These are phyloP conservation scores for Zeuzera pyrina DNA, from an alignment of 2,888 invertebrate genomes.

Conservation along the genomic window DNA sequence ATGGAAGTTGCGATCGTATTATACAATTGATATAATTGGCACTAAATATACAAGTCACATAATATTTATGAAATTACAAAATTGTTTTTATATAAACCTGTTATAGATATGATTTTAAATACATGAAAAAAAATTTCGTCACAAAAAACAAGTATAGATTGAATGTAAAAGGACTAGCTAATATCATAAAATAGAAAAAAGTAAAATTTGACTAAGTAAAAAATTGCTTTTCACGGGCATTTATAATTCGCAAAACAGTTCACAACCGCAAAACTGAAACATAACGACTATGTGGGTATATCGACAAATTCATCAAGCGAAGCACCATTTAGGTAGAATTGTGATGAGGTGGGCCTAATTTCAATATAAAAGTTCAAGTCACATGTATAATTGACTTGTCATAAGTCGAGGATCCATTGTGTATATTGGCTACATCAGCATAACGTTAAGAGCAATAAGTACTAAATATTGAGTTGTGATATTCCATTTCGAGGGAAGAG, in stretches of 20 bases:
- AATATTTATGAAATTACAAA: slow-evolving; percentile 60
- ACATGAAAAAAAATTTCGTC: too few relatives aligned
- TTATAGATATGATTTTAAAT: too few relatives aligned
- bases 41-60: slow-evolving; percentile 64
- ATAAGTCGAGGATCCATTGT: slow-evolving; percentile 16
- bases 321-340: slow-evolving; percentile 45
- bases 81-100: too few relatives aligned
- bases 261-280: slow-evolving; percentile 48
- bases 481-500: too few relatives aligned
- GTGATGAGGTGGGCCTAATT: slow-evolving; percentile 30
- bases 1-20: slow-evolving; percentile 42
- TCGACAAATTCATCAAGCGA: slow-evolving; percentile 44
- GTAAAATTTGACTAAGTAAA: too few relatives aligned
- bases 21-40: slow-evolving; percentile 54
- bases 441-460: too few relatives aligned
- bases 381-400: slow-evolving; percentile 13
- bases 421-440: slow-evolving; percentile 4
- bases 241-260: slow-evolving; percentile 46
- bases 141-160: too few relatives aligned
- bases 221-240: too few relatives aligned
- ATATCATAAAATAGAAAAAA: too few relatives aligned
- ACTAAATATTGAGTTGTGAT: too few relatives aligned
- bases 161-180: too few relatives aligned
- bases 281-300: too few relatives aligned
- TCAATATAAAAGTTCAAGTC: not conserved